Evolutionary conservation across 2,888 invertebrate species (phyloP), one percentile per base, ranked within the genome.

Genomic region (Spisula subtruncata): DNA sequence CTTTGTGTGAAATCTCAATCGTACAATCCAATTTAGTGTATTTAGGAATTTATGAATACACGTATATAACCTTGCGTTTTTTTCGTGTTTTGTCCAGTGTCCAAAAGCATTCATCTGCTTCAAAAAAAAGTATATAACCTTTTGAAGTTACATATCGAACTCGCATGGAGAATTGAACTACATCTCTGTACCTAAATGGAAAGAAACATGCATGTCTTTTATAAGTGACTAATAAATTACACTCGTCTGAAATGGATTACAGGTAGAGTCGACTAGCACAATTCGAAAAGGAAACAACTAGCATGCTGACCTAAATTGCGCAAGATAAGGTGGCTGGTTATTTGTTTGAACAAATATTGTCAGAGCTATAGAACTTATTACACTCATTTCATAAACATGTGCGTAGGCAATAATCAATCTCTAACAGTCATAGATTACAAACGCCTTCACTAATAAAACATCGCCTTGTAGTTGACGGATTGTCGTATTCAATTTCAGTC

Each of bases 371-470:
- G 35, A 75, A 35, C 10, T 75, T 75, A 75, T 75, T 35, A 35
- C 35, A 18, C 75, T 75, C 75, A 32, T 18, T 75, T 75, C 35
- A 75, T 75, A 75, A 75, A 75, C 75, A 35, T 35, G 35, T 35
- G 75, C 25, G n/a, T 35, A 75, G 32, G 75, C 32, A 75, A 32
- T 75, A 75, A 75, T 75, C 75, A 35, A 75, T 75, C 35, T 32
- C 32, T 29, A 32, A 75, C 35, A 32, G 14, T 75, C 75, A 75
- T 75, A 20, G 75, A 0, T 75, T 35, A 29, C 32, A 32, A 75
- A 32, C 32, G 75, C 75, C 35, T 71, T 29, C 32, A 71, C 14
- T 71, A 71, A 71, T 71, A 71, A 71, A n/a, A 71, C n/a, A 71
- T 32, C 29, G 29, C 71, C 0, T 12, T 71, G 14, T 10, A 32